phyloP scores from a whole-genome alignment of 2,888 invertebrate genomes.

The Xestia xanthographa region DNA sequence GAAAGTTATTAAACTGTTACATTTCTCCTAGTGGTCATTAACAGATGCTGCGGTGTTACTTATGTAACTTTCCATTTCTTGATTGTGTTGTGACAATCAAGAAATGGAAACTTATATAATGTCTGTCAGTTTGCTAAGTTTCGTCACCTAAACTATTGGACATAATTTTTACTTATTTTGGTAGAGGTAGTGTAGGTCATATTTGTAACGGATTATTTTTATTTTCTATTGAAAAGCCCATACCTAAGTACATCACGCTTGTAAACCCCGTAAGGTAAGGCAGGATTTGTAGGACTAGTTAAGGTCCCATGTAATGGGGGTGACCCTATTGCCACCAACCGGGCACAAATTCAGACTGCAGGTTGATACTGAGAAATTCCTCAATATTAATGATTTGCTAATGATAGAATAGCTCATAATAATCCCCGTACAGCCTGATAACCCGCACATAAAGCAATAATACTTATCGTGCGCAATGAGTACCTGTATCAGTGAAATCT shows the following conservation, averaged over 20 bases:
- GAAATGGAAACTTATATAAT: not conserved
- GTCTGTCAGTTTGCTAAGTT: not conserved
- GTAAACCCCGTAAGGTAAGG: not conserved
- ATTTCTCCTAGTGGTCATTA: not conserved
- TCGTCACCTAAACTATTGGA: not conserved
- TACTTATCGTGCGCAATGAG: conserved; percentile 4
- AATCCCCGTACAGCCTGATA: not conserved
- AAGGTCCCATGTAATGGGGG: not conserved
- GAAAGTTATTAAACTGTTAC: conserved; percentile 14
- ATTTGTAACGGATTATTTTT: not conserved
- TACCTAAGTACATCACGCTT: not conserved
- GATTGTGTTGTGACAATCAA: too few relatives aligned
- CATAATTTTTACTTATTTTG: not conserved
- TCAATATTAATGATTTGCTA: not conserved
- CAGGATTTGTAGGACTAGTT: not conserved
- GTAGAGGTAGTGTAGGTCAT: not conserved
- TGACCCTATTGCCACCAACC: not conserved
- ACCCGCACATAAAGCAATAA: not conserved
- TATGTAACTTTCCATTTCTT: too few relatives aligned
- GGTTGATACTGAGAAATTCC: not conserved
- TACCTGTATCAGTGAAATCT: not conserved
- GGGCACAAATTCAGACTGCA: not conserved
- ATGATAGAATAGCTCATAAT: not conserved
- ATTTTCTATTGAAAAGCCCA: not conserved
- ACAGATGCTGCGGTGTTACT: not conserved